phyloP scores from a whole-genome alignment of 2,113 vertebrate genomes.

The Hemichromis elongatus region DNA sequence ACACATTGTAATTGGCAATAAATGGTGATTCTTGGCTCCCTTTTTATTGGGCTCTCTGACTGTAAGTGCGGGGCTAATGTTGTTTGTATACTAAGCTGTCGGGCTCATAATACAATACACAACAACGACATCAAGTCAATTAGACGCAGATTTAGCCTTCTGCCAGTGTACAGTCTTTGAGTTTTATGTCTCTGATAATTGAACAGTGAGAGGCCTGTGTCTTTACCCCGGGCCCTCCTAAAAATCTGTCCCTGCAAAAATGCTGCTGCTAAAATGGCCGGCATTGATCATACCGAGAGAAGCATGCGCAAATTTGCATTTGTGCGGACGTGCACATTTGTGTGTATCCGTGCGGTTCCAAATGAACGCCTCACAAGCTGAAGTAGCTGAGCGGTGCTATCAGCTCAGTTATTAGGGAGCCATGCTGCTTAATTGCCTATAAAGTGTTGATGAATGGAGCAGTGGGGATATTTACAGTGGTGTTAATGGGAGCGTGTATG shows the following conservation, averaged over 20 bases:
- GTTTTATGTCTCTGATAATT: conserved; percentile 19
- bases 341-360: neutral
- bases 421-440: conserved; percentile 63
- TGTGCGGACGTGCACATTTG: neutral
- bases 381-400: neutral
- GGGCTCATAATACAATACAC: neutral
- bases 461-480: conserved; percentile 48
- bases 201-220: neutral
- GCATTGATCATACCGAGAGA: neutral
- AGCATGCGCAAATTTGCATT: neutral
- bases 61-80: neutral
- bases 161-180: neutral
- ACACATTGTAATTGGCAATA: neutral
- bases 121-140: conserved; percentile 31
- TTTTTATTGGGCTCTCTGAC: neutral
- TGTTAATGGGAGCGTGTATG: conserved; percentile 30
- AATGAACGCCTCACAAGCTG: neutral
- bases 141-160: conserved; percentile 22
- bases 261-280: neutral
- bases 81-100: neutral
- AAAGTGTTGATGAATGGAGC: conserved; percentile 59
- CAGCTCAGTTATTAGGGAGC: conserved; percentile 21
- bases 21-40: neutral
- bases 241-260: conserved; percentile 14
- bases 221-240: neutral